phyloP scores from a whole-genome alignment of 2,888 invertebrate genomes.

The Oegoconia quadripuncta region DNA sequence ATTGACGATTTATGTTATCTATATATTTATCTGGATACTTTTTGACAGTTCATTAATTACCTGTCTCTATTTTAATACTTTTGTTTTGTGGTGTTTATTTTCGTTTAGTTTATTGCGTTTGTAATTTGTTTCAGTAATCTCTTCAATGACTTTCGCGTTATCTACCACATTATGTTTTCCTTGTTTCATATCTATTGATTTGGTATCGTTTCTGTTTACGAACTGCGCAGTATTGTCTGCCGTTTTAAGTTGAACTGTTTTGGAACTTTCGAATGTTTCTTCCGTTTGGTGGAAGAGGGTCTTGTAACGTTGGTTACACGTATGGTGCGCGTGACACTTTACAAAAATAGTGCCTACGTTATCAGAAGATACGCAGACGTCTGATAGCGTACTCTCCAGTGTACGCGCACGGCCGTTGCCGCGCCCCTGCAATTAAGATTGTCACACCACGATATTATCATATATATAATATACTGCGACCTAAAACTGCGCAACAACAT shows the following conservation, averaged over 20 bases:
- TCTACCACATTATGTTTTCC: constrained; percentile 42
- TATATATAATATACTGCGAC: constrained; percentile 28
- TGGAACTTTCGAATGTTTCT: background rate
- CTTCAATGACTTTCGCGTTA: constrained; percentile 26
- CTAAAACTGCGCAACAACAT: constrained; percentile 33
- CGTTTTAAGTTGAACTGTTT: constrained; percentile 12
- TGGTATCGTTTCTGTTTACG: constrained; percentile 26
- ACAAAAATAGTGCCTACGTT: constrained; percentile 42
- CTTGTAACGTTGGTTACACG: constrained; percentile 19
- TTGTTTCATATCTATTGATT: constrained; percentile 35
- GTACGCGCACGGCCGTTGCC: constrained; percentile 24
- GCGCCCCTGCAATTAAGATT: constrained; percentile 67
- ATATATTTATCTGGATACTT: constrained; percentile 31
- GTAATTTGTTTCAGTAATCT: constrained; percentile 32
- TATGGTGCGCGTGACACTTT: constrained; percentile 34
- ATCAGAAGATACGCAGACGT: constrained; percentile 35
- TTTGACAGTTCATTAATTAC: constrained; percentile 35
- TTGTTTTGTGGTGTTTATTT: constrained; percentile 6
- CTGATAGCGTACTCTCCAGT: constrained; percentile 31
- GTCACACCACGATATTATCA: constrained; percentile 49
- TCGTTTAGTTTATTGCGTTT: constrained; percentile 16
- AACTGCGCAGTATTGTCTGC: constrained; percentile 43
- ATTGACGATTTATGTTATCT: constrained; percentile 29
- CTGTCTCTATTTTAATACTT: constrained; percentile 14
- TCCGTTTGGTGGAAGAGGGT: constrained; percentile 9